These are phyloP conservation scores for Takifugu rubripes DNA, from an alignment of 2,797 vertebrate genomes.

Conservation along the genomic window DNA sequence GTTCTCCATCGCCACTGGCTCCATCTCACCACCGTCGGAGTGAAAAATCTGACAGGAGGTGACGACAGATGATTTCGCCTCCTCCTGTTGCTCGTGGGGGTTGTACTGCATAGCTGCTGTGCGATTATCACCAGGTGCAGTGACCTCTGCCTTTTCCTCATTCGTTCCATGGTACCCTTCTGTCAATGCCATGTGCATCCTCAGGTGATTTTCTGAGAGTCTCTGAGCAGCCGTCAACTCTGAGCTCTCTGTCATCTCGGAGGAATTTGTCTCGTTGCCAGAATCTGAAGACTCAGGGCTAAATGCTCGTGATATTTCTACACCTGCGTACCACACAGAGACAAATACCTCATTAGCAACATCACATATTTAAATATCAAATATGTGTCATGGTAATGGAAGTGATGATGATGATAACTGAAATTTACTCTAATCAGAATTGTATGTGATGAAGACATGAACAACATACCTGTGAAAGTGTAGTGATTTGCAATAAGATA, in stretches of 20 bases:
- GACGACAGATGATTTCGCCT: conserved; percentile 83
- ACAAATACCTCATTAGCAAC: conserved; percentile 80
- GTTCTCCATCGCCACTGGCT: conserved; percentile 98
- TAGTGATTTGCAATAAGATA: conserved; percentile 12
- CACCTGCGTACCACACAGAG: conserved; percentile 81
- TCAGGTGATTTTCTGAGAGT: conserved; percentile 86
- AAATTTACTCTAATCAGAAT: not conserved
- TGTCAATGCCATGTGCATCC: conserved; percentile 84
- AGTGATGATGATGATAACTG: conserved; percentile 1
- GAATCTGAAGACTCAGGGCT: conserved; percentile 99
- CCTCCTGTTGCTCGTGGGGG: conserved; percentile 67
- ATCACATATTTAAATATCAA: conserved; percentile 23
- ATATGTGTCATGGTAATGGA: conserved; percentile 3
- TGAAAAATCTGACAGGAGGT: conserved; percentile 91
- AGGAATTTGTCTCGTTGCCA: conserved; percentile 99
- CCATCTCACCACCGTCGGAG: conserved; percentile 94
- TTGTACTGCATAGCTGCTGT: conserved; percentile 62
- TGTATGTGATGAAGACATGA: not conserved
- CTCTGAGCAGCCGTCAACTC: conserved; percentile 93
- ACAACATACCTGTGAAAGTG: conserved; percentile 8
- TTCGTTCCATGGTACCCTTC: conserved; percentile 85
- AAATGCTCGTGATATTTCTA: conserved; percentile 96
- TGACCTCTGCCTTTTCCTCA: conserved; percentile 86
- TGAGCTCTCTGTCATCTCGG: conserved; percentile 99
- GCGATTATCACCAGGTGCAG: conserved; percentile 67